These are phyloP conservation scores for Albula goreensis DNA, from an alignment of 2,113 vertebrate species.

Conservation along the genomic window DNA sequence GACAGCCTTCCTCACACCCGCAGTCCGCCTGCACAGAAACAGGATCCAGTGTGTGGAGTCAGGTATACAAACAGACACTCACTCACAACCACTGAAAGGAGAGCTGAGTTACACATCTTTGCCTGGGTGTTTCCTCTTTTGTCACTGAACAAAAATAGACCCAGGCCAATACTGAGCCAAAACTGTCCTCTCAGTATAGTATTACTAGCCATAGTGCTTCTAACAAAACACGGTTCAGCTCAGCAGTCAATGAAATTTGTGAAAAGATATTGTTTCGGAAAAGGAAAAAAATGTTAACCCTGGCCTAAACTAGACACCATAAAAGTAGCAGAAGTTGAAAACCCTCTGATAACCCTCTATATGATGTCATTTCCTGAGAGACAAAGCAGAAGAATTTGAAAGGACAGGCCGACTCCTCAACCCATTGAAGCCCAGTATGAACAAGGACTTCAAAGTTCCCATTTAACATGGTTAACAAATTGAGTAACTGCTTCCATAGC, in stretches of 20 bases:
- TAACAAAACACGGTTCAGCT: neutral
- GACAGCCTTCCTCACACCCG: slow-evolving; percentile 44
- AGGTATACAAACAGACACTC: neutral
- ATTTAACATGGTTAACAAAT: no score
- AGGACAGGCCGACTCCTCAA: neutral
- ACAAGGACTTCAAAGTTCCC: no score
- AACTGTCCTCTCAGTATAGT: neutral
- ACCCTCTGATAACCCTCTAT: neutral
- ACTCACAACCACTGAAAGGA: neutral
- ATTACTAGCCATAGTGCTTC: no score
- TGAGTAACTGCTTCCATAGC: no score
- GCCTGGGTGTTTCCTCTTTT: neutral
- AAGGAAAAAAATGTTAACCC: neutral
- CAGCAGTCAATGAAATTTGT: neutral
- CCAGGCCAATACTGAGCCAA: neutral
- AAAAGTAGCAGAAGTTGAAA: neutral
- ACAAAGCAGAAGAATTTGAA: neutral
- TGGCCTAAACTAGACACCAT: neutral
- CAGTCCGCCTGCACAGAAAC: slow-evolving; percentile 39
- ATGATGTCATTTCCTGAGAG: neutral
- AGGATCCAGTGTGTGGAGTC: neutral
- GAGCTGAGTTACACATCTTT: neutral
- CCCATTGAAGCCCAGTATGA: no score
- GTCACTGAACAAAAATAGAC: neutral
- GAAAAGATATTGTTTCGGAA: neutral